Evolutionary conservation across 2,888 invertebrate genomes (phyloP).

Genomic region (Steromphala cineraria): DNA sequence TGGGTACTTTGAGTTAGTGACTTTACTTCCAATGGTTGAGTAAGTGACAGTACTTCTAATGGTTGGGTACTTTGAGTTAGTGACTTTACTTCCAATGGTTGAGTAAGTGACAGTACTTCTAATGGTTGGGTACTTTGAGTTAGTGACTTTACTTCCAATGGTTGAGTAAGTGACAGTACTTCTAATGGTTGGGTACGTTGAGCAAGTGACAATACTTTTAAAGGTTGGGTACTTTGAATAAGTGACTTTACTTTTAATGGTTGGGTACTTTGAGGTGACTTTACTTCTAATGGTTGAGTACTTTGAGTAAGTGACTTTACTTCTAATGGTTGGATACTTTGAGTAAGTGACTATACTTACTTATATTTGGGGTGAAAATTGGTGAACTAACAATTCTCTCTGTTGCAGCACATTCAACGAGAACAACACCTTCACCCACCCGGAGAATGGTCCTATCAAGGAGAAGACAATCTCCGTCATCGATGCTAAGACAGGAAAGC

Average conservation of each 20-base stretch:
- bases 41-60: constrained; percentile 71
- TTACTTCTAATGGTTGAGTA: too few relatives aligned
- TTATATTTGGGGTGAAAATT: too few relatives aligned
- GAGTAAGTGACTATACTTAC: too few relatives aligned
- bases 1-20: constrained; percentile 83
- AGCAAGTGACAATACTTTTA: too few relatives aligned
- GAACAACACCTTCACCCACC: constrained; percentile 40
- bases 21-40: constrained; percentile 76
- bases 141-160: constrained; percentile 49
- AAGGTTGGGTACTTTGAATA: too few relatives aligned
- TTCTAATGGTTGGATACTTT: too few relatives aligned
- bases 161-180: constrained; percentile 77
- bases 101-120: constrained; percentile 77
- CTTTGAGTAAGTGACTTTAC: constrained; percentile 78
- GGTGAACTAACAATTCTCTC: not conserved
- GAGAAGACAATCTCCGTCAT: constrained; percentile 90
- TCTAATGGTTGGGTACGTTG: too few relatives aligned
- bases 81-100: constrained; percentile 31
- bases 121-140: constrained; percentile 88
- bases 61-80: constrained; percentile 86
- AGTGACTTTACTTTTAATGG: too few relatives aligned
- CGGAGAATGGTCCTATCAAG: constrained; percentile 83
- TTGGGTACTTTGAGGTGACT: too few relatives aligned
- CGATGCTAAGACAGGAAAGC: constrained; percentile 85
- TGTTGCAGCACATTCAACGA: constrained; percentile 55